Evolutionary conservation across 2,113 vertebrate genomes (phyloP).

Genomic region (Raja brachyura): DNA sequence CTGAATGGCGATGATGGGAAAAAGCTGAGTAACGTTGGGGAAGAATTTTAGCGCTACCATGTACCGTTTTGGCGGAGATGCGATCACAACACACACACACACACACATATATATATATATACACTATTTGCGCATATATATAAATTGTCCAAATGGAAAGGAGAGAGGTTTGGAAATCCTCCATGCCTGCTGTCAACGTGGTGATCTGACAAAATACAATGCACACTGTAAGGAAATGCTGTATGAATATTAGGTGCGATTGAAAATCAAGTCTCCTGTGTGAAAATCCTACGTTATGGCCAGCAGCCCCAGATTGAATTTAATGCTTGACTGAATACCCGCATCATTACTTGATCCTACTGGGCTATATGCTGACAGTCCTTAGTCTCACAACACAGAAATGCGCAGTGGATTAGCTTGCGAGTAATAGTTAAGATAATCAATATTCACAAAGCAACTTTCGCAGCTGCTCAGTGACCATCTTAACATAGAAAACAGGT

Average conservation of each 20-base stretch:
- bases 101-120: too few relatives aligned
- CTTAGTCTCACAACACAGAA: neutral
- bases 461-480: neutral
- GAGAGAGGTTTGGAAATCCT: neutral
- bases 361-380: neutral
- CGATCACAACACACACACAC: too few relatives aligned
- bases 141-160: neutral
- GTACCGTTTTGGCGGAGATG: too few relatives aligned
- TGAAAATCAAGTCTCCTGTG: neutral
- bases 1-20: too few relatives aligned
- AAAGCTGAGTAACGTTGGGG: too few relatives aligned
- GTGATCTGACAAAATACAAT: neutral
- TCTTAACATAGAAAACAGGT: too few relatives aligned
- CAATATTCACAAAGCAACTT: neutral
- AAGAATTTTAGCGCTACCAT: too few relatives aligned
- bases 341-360: neutral
- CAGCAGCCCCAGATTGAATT: neutral
- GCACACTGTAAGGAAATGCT: neutral
- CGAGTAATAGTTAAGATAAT: neutral
- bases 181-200: neutral
- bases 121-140: too few relatives aligned
- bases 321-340: neutral
- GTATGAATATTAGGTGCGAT: neutral
- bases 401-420: neutral
- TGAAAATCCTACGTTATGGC: neutral